Evolutionary conservation across 2,113 vertebrate species (phyloP), one percentile per base, ranked within the genome.

Genomic region (Gymnogyps californianus): DNA sequence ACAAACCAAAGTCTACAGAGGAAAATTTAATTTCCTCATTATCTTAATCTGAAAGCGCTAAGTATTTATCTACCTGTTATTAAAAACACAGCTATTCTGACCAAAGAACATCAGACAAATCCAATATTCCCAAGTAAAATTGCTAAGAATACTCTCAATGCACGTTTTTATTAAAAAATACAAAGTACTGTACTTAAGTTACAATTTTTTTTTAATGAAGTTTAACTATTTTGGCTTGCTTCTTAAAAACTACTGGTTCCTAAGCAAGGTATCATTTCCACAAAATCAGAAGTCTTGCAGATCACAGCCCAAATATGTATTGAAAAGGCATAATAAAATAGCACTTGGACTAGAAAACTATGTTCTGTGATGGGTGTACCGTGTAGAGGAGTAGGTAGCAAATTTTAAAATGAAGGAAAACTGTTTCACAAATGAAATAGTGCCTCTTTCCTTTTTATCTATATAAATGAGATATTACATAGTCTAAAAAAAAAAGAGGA

Each of bases 21-120:
- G 24, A 91, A 91, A 93, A 91, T 83, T 69, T 93, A 40, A 95
- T 96, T 96, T 93, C 89, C 78, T 84, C 70, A 76, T 96, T 89
- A 83, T 82, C 77, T 87, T 79, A 84, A 71, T 85, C 61, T 90
- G 52, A 81, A 80, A 94, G 26, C 0, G 10, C 13, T 78, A 91
- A 79, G 31, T 47, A 83, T 93, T 96, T 91, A 59, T 85, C 87
- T 83, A 93, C 66, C 34, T 80, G 14, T 62, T 93, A 93, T 77
- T 96, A 89, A 91, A 87, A 96, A 16, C 38, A 80, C 69, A 89
- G 58, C 44, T 85, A 80, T 70, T 91, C 34, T 90, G 84, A 85
- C 10, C 40, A 85, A 79, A 93, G 62, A 74, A 55, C 17, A 86
- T 65, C 19, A 80, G 83, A 76, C 3, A 90, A 94, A 90, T 72